These are phyloP conservation scores for Maniola hyperantus DNA, from an alignment of 2,888 invertebrate species.

Conservation along the genomic window DNA sequence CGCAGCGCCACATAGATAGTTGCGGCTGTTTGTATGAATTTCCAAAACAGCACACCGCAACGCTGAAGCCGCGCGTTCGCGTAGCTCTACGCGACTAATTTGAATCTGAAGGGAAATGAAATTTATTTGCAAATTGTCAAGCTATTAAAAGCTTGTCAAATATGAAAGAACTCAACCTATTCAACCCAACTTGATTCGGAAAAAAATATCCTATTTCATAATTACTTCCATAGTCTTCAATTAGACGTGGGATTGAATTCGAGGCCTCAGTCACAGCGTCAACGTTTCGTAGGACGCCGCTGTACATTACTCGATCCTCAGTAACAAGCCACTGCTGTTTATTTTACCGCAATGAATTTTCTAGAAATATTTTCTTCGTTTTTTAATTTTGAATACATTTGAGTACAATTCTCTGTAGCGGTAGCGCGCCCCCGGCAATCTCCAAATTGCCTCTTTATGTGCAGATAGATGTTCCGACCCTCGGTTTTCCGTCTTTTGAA, in stretches of 20 bases:
- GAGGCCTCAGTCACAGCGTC: conserved; percentile 36
- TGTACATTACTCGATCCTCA: conserved; percentile 40
- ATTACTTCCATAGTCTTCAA: conserved; percentile 11
- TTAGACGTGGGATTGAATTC: conserved; percentile 20
- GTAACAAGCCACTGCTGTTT: conserved; percentile 76
- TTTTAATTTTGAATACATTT: conserved; percentile 80
- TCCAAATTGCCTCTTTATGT: conserved; percentile 83
- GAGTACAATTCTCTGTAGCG: conserved; percentile 77
- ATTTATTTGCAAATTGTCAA: conserved; percentile 1
- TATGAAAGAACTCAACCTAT: not conserved
- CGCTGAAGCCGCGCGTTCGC: too few species aligned
- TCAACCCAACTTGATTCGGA: not conserved
- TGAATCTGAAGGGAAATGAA: not conserved
- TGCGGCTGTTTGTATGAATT: too few species aligned
- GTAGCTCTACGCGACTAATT: too few species aligned
- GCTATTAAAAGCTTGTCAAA: conserved; percentile 9
- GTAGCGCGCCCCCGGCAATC: conserved; percentile 80
- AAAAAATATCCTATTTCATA: not conserved
- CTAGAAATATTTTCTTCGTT: conserved; percentile 76
- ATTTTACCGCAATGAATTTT: conserved; percentile 80
- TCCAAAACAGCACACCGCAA: too few species aligned
- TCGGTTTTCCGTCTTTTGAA: conserved; percentile 81
- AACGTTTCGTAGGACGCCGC: conserved; percentile 37
- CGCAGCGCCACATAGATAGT: too few species aligned
- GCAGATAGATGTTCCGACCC: conserved; percentile 82